Conservation (phyloP, 2,888 invertebrate species). For the Cloeon dipterum region DNA sequence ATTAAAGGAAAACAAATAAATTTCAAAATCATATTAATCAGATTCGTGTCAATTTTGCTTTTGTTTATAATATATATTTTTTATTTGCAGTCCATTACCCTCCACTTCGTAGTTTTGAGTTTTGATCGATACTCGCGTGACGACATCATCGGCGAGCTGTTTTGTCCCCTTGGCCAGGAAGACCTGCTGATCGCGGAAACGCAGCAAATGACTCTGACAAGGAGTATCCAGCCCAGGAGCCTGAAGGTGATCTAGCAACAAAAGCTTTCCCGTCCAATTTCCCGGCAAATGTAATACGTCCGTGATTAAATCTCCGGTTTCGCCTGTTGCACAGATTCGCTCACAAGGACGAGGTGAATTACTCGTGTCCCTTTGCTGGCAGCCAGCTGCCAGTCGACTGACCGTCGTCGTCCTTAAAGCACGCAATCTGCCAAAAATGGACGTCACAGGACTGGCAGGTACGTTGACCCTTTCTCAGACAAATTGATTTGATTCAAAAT, state of each 20-base stretch:
- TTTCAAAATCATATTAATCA: too few relatives aligned
- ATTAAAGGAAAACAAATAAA: too few relatives aligned
- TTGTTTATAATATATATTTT: too few relatives aligned
- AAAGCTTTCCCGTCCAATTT: not conserved
- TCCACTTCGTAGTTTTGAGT: slow-evolving; percentile 83
- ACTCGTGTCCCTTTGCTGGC: slow-evolving; percentile 91
- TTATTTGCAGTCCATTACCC: slow-evolving; percentile 46
- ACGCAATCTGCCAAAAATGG: slow-evolving; percentile 92
- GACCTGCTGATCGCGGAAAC: slow-evolving; percentile 39
- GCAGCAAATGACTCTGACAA: slow-evolving; percentile 56
- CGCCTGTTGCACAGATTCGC: slow-evolving; percentile 38
- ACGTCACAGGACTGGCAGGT: slow-evolving; percentile 80
- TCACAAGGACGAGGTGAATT: slow-evolving; percentile 87
- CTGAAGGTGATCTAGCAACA: slow-evolving; percentile 43
- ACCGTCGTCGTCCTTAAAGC: slow-evolving; percentile 95
- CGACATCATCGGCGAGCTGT: slow-evolving; percentile 93
- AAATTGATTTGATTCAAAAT: not conserved
- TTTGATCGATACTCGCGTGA: slow-evolving; percentile 92
- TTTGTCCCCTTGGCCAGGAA: slow-evolving; percentile 50
- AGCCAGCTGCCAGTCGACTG: slow-evolving; percentile 84
- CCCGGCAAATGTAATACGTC: not conserved
- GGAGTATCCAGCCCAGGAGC: slow-evolving; percentile 81
- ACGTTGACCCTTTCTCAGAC: slow-evolving; percentile 6
- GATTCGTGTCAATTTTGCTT: too few relatives aligned
- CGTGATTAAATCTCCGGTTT: too few relatives aligned